phyloP scores from a whole-genome alignment of 2,797 vertebrate species.

The Tokudaia muenninki region DNA sequence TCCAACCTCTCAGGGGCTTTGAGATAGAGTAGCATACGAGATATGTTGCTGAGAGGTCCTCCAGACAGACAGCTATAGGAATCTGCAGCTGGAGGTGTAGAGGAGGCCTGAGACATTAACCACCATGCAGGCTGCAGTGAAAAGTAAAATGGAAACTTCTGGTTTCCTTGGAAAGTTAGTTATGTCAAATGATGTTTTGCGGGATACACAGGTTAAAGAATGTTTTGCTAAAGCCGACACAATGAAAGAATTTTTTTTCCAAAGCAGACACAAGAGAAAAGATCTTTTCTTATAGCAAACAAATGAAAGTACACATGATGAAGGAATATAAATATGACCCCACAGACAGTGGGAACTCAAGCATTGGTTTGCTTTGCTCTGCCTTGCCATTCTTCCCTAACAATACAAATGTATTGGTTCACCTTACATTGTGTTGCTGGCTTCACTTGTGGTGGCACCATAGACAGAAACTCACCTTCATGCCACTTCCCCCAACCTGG shows the following conservation, averaged over 20 bases:
- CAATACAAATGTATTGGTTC: neutral
- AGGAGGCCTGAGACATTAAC: accelerated
- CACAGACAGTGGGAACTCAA: neutral
- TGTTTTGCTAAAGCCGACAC: neutral
- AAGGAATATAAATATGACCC: neutral
- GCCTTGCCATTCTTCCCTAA: neutral
- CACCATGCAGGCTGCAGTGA: accelerated
- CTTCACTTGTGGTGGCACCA: neutral
- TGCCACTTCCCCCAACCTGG: neutral
- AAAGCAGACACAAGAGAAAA: too few species aligned
- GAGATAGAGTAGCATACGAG: neutral
- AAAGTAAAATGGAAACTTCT: neutral
- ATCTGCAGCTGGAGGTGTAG: neutral
- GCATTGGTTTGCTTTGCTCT: neutral
- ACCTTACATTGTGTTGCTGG: neutral
- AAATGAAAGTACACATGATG: neutral
- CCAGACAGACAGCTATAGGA: neutral
- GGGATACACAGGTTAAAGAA: neutral
- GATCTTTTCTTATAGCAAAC: too few species aligned
- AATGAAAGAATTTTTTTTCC: too few species aligned
- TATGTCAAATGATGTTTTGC: neutral
- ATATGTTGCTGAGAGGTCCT: neutral
- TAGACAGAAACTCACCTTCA: neutral
- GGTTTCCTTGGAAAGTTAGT: neutral
- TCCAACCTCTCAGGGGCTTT: neutral